A percentile compares a stretch with the other conserved stretches of the same genome.
These are phyloP conservation scores for Melanostigma gelatinosum DNA, from an alignment of 2,113 vertebrate genomes.

Conservation along the genomic window DNA sequence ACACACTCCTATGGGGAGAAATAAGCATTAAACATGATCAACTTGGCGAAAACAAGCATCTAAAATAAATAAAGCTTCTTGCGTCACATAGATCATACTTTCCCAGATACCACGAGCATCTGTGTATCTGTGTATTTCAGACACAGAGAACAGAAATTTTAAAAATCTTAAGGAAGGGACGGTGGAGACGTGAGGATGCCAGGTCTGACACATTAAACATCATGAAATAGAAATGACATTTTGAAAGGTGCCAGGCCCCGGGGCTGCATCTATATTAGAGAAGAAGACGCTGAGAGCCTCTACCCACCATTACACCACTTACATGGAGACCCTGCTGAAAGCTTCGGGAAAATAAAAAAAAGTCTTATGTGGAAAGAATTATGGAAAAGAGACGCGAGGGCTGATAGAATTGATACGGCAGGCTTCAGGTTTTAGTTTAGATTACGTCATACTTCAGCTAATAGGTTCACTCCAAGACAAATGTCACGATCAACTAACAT, in stretches of 20 bases:
- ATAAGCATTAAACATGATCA: constrained; percentile 53
- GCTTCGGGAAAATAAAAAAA: neutral
- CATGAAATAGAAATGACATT: constrained; percentile 25
- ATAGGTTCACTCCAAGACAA: neutral
- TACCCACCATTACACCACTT: neutral
- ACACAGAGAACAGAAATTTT: neutral
- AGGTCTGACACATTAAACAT: constrained; percentile 27
- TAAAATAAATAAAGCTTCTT: constrained; percentile 20
- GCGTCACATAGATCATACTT: neutral
- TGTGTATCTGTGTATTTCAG: neutral
- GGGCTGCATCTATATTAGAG: constrained; percentile 32
- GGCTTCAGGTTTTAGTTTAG: no score
- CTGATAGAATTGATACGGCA: no score
- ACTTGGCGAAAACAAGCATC: constrained; percentile 10
- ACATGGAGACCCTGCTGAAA: neutral
- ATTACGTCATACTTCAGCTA: neutral
- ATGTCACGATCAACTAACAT: neutral
- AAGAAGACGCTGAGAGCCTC: neutral
- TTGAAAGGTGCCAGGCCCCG: constrained; percentile 6
- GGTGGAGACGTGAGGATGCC: neutral
- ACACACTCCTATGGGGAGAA: constrained; percentile 7
- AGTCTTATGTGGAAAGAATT: neutral
- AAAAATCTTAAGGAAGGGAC: neutral
- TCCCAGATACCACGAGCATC: neutral
- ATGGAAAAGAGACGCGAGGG: neutral